A percentile compares a stretch with the other conserved stretches of the same genome.
Conservation (phyloP, 2,888 invertebrate species). For the Apodemia zela region DNA sequence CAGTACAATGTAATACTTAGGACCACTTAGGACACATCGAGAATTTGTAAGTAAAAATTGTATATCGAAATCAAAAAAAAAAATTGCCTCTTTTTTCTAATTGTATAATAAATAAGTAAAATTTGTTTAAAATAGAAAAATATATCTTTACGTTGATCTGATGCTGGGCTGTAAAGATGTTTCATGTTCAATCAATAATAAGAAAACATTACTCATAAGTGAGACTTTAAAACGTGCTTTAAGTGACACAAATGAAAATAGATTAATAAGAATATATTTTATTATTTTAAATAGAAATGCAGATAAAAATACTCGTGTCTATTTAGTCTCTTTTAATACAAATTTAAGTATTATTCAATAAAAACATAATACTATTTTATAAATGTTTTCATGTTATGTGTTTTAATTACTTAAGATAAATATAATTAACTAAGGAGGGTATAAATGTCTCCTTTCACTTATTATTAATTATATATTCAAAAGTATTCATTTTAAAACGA, state of each 20-base stretch:
- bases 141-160: not conserved
- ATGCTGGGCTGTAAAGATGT: constrained; percentile 1
- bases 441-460: no score
- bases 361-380: constrained; percentile 20
- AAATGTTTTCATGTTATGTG: constrained; percentile 16
- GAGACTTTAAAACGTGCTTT: constrained; percentile 4
- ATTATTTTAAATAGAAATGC: constrained; percentile 10
- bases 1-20: no score
- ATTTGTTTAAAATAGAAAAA: no score
- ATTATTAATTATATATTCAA: no score
- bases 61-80: no score
- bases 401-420: constrained; percentile 14
- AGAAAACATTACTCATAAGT: not conserved
- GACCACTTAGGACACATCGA: no score
- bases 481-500: no score
- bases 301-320: constrained; percentile 6
- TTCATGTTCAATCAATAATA: not conserved
- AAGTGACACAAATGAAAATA: constrained; percentile 9
- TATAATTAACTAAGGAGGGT: constrained; percentile 7
- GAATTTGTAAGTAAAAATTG: no score
- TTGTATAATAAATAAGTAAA: no score
- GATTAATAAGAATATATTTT: constrained; percentile 7
- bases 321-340: constrained; percentile 8
- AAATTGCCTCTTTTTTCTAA: no score
- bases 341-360: constrained; percentile 12